A percentile compares a stretch with the other conserved stretches of the same genome.
phyloP scores from a whole-genome alignment of 2,888 invertebrate genomes.

The Troides oblongomaculatus region DNA sequence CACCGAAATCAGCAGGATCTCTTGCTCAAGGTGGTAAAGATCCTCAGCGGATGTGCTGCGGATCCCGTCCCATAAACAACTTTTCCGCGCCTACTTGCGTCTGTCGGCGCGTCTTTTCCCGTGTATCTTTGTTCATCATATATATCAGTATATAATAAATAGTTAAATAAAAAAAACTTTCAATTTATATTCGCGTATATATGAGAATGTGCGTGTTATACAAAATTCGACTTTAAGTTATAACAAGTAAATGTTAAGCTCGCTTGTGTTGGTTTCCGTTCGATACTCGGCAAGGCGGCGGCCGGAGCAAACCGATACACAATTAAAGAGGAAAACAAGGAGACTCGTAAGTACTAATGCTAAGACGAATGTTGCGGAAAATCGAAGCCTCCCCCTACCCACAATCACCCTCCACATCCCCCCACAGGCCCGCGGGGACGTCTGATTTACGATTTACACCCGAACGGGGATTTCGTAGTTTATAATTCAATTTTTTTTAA shows the following conservation, averaged over 20 bases:
- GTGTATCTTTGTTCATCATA: too few relatives aligned
- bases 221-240: not conserved
- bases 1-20: too few relatives aligned
- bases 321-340: slow-evolving; percentile 76
- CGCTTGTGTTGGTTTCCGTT: not conserved
- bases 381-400: slow-evolving; percentile 61
- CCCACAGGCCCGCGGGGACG: slow-evolving; percentile 52
- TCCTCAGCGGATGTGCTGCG: too few relatives aligned
- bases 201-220: not conserved
- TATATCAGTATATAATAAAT: too few relatives aligned
- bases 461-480: slow-evolving; percentile 53
- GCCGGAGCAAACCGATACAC: slow-evolving; percentile 68
- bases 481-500: slow-evolving; percentile 50
- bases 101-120: too few relatives aligned
- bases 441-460: slow-evolving; percentile 70
- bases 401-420: too few relatives aligned
- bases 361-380: slow-evolving; percentile 80
- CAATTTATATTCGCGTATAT: not conserved
- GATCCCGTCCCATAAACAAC: too few relatives aligned
- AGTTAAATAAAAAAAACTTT: too few relatives aligned
- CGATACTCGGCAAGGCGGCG: slow-evolving; percentile 36
- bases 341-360: slow-evolving; percentile 72
- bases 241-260: not conserved
- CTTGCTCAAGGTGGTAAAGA: too few relatives aligned
- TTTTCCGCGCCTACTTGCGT: too few relatives aligned